Base-by-base conservation (phyloP, 2,113 vertebrate species). In the Choloepus hoffmanni region DNA sequence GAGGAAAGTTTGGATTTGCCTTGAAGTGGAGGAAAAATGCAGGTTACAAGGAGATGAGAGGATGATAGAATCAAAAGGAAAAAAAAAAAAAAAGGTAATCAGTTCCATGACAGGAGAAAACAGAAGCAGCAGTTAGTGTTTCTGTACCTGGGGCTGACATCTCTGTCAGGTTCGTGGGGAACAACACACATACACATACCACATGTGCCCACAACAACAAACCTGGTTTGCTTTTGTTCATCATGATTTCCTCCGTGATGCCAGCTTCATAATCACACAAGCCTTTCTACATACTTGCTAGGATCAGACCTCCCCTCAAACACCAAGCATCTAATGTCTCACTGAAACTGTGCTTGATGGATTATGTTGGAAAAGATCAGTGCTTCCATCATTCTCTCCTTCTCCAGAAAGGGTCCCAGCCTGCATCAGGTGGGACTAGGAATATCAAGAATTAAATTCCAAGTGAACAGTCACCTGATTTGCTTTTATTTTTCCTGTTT, bases 401-500 rank as follows among this genome's bases (percentile, higher is more conserved):
- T 79, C 77, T 43, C 3, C 1, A 10, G 8, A 65, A 85, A 58
- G 60, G 5, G 9, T 40, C 33, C 12, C 33, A 0, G 16, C 86
- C 10, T 55, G 43, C 2, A 2, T 12, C 23, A 48, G 23, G 67
- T 67, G 63, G 19, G 50, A 23, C 63, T 36, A 60, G 30, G 82
- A 45, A 81, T 24, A 76, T 76, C 23, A 33, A 83, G 18, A 90
- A 62, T 62, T 65, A 86, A 76, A 62, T 83, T 62, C 62, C 48
- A 60, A 89, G 48, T 60, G 55, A 82, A 50, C 18, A 60, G 13
- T 15, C 36, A 92, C 4, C 16, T 43, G 60, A 26, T 24, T 73
- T 84, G 45, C 21, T 93, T 85, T 68, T 81, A 8, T 9, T 92
- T 68, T 92, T 89, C 33, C 58, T 33, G 36, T 36, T 50, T 95